These are phyloP conservation scores for Caerostris extrusa DNA, from an alignment of 1,140 invertebrate genomes.

Conservation along the genomic window DNA sequence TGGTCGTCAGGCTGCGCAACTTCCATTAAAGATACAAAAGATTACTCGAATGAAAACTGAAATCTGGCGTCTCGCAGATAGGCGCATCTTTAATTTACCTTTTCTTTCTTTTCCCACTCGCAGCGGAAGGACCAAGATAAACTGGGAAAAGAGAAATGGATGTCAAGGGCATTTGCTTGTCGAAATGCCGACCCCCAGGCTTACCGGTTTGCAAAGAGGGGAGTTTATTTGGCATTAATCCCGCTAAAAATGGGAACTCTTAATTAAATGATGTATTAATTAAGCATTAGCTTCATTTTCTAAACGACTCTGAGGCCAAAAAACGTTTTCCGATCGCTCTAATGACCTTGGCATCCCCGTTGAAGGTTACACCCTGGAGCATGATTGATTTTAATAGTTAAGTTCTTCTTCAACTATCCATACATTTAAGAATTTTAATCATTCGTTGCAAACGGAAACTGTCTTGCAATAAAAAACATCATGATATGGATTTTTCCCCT, in stretches of 20 bases:
- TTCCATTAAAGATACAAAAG: constrained; percentile 50
- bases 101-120: neutral
- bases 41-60: neutral
- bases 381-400: too few species aligned
- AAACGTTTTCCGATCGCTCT: too few species aligned
- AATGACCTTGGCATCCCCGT: too few species aligned
- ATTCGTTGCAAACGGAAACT: too few species aligned
- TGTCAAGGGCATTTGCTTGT: neutral
- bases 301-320: neutral
- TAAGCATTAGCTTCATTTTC: neutral
- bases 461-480: too few species aligned
- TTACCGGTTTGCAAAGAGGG: neutral
- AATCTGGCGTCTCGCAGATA: neutral
- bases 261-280: neutral
- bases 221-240: neutral
- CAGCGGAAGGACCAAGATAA: neutral
- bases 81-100: neutral
- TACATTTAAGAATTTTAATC: too few species aligned
- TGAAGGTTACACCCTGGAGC: too few species aligned
- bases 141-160: neutral
- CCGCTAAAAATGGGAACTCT: neutral
- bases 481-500: too few species aligned
- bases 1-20: neutral
- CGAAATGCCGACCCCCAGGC: too few species aligned
- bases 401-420: too few species aligned